Percentiles rank a stretch among this genome's conserved stretches.
These are phyloP conservation scores for Holcopasites calliopsidis DNA, from an alignment of 1,140 invertebrate species.

Conservation along the genomic window DNA sequence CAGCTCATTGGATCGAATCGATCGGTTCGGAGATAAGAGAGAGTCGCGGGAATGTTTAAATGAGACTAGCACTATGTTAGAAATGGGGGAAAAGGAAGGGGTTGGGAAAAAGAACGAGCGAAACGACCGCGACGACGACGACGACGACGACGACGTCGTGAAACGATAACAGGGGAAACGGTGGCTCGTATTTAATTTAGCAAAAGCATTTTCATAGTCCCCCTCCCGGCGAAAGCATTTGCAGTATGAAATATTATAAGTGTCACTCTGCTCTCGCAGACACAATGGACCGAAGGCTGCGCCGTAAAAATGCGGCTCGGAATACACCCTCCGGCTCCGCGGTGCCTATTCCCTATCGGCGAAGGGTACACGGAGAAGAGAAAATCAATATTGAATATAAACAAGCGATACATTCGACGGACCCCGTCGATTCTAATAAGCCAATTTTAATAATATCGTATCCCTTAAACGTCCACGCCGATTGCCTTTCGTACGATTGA, in stretches of 20 bases:
- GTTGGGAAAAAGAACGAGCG: neutral
- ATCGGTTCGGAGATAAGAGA: neutral
- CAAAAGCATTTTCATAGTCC: constrained; percentile 23
- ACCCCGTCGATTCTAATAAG: constrained; percentile 1
- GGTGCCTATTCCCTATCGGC: neutral
- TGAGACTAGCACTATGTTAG: neutral
- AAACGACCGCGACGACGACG: neutral
- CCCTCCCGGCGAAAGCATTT: neutral
- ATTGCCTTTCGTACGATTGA: neutral
- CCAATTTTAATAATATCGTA: constrained; percentile 17
- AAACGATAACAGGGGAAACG: neutral
- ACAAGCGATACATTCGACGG: constrained; percentile 29
- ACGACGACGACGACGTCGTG: too few relatives aligned
- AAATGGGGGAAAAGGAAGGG: too few relatives aligned
- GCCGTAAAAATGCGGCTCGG: constrained; percentile 21
- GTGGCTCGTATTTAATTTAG: constrained; percentile 14
- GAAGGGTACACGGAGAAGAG: neutral
- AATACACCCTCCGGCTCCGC: neutral
- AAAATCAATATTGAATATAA: constrained; percentile 50
- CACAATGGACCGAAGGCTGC: constrained; percentile 26
- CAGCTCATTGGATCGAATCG: neutral
- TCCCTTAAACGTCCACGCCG: neutral
- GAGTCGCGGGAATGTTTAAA: neutral
- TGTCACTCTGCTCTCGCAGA: constrained; percentile 1
- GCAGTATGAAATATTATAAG: constrained; percentile 28